These are phyloP conservation scores for Cryptotis parvus DNA, from an alignment of 2,113 vertebrate genomes.

Conservation along the genomic window DNA sequence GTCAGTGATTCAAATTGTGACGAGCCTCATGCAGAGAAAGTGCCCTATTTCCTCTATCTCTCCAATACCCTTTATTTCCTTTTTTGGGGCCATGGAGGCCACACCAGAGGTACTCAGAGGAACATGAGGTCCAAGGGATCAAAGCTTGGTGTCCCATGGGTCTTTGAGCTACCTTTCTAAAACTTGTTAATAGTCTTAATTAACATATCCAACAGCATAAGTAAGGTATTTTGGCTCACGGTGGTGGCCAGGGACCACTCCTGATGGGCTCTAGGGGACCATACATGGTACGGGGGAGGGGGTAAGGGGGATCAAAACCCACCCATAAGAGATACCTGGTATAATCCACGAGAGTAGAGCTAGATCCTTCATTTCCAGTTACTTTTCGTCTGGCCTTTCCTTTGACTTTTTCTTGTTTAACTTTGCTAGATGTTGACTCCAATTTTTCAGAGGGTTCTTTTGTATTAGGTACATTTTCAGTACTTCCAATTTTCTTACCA, in stretches of 20 bases:
- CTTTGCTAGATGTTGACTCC: conserved; percentile 85
- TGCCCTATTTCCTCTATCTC: no score
- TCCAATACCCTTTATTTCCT: no score
- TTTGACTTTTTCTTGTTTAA: conserved; percentile 87
- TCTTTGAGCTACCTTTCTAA: no score
- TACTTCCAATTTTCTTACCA: conserved; percentile 91
- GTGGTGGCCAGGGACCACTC: no score
- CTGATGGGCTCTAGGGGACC: no score
- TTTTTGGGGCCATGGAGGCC: no score
- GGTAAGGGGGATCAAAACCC: background rate
- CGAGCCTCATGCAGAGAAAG: no score
- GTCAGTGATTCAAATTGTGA: no score
- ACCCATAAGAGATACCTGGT: conserved; percentile 87
- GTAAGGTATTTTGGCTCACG: background rate
- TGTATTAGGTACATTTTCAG: conserved; percentile 82
- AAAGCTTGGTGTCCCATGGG: no score
- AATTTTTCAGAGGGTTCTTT: conserved; percentile 87
- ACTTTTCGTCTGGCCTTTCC: conserved; percentile 88
- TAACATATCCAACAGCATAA: background rate
- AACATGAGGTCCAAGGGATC: no score
- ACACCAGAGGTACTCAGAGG: no score
- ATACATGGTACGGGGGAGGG: no score
- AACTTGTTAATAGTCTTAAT: background rate
- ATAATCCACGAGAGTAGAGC: conserved; percentile 89
- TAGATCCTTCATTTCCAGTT: conserved; percentile 84